Conservation (phyloP, 2,888 invertebrate genomes). For the Cheilosia vulpina region DNA sequence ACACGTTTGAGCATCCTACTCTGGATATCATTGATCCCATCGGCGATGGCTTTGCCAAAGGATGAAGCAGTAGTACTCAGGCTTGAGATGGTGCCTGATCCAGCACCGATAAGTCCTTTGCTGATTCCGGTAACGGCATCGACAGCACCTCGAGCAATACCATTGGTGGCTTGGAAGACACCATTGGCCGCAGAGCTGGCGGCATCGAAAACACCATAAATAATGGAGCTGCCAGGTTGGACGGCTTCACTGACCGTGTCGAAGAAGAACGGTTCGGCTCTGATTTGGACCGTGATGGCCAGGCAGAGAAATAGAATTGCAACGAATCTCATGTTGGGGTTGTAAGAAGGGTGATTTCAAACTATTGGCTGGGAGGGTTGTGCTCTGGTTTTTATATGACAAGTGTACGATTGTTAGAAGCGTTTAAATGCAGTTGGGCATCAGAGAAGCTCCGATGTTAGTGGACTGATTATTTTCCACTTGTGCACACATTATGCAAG, state of each 20-base stretch:
- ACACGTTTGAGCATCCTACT: background rate
- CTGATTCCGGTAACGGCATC: background rate
- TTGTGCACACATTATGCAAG: background rate
- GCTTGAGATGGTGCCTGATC: background rate
- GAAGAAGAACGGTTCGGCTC: constrained; percentile 11
- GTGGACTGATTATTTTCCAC: background rate
- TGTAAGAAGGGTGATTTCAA: constrained; percentile 38
- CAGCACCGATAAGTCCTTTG: background rate
- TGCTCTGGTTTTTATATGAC: constrained; percentile 41
- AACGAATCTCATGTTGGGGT: constrained; percentile 40
- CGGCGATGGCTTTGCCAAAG: background rate
- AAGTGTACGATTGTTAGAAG: background rate
- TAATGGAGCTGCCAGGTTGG: background rate
- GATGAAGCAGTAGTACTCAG: background rate
- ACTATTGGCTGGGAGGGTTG: constrained; percentile 23
- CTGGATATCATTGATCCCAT: background rate
- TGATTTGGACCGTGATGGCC: constrained; percentile 26
- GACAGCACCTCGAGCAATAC: constrained; percentile 28
- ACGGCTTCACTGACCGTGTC: constrained; percentile 22
- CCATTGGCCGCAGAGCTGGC: constrained; percentile 27
- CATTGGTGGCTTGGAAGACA: background rate
- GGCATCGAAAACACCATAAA: constrained; percentile 9
- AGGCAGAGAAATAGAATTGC: constrained; percentile 47
- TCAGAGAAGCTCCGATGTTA: too few species aligned
- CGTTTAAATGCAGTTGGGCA: background rate